Conservation (phyloP, 2,797 vertebrate species). For the Pipistrellus pipistrellus region DNA sequence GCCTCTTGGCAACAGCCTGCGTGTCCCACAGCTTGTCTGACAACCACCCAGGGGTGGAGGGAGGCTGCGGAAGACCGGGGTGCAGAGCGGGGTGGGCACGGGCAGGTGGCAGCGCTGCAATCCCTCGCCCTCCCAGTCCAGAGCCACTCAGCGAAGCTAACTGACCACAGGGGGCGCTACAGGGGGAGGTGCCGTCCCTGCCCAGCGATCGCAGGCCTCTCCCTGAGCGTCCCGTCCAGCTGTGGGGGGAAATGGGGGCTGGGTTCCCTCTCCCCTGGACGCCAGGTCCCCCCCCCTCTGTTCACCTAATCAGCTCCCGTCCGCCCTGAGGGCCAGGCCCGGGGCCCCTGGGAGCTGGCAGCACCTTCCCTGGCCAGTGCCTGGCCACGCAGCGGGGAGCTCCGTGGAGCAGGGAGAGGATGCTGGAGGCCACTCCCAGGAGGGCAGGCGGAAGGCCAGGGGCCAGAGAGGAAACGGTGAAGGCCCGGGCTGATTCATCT, state of each 20-base stretch:
- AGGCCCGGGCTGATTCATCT: constrained; percentile 36
- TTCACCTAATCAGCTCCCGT: background rate
- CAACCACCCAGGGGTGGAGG: background rate
- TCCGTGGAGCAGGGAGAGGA: background rate
- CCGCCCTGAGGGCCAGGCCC: background rate
- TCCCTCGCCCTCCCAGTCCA: background rate
- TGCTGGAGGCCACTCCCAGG: background rate
- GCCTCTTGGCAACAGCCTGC: background rate
- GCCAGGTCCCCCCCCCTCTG: background rate
- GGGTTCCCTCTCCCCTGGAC: background rate
- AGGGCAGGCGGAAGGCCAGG: background rate
- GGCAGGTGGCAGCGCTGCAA: background rate
- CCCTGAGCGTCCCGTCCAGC: background rate
- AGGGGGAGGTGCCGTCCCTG: background rate
- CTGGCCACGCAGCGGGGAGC: background rate
- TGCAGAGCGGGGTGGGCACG: background rate
- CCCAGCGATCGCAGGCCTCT: background rate
- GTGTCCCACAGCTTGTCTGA: background rate
- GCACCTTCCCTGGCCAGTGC: background rate
- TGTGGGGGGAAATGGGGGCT: background rate
- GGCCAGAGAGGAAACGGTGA: background rate
- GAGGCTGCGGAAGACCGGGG: background rate
- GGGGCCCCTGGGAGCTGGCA: background rate
- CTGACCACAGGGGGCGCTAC: background rate
- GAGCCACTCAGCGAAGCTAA: background rate